Evolutionary conservation across 2,888 invertebrate species (phyloP).

Genomic region (Tetanocera ferruginea): DNA sequence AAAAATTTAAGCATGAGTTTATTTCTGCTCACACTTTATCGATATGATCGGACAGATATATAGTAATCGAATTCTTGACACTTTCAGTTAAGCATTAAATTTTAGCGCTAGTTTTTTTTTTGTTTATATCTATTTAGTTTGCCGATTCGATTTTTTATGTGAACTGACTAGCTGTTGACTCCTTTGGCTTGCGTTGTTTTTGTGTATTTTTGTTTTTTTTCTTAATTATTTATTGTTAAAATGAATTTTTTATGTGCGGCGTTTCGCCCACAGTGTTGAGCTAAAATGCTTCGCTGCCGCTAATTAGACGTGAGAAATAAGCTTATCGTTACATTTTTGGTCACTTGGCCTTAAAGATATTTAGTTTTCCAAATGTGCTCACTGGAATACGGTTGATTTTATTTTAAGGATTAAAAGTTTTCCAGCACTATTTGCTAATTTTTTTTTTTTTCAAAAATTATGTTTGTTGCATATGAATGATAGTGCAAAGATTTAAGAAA

Average conservation of each 20-base stretch:
- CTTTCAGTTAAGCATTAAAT: not conserved
- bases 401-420: no score
- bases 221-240: not conserved
- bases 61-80: not conserved
- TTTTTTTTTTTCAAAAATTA: not conserved
- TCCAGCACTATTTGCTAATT: not conserved
- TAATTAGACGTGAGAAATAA: slow-evolving; percentile 50
- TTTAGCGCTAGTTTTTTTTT: not conserved
- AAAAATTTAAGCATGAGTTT: not conserved
- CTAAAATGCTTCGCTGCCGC: slow-evolving; percentile 42
- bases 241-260: slow-evolving; percentile 20
- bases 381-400: slow-evolving; percentile 48
- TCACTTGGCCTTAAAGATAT: slow-evolving; percentile 30
- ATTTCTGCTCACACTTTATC: not conserved
- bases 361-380: slow-evolving; percentile 61
- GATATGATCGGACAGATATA: not conserved
- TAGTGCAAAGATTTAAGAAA: slow-evolving; percentile 29
- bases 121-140: not conserved
- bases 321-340: slow-evolving; percentile 9
- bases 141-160: no score
- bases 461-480: not conserved
- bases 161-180: not conserved
- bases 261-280: not conserved
- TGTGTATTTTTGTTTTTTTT: slow-evolving; percentile 1
- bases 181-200: slow-evolving; percentile 36